Evolutionary conservation across 2,888 invertebrate genomes (phyloP), one percentile per base, ranked within the genome.

Genomic region (Drosophila phalerata): DNA sequence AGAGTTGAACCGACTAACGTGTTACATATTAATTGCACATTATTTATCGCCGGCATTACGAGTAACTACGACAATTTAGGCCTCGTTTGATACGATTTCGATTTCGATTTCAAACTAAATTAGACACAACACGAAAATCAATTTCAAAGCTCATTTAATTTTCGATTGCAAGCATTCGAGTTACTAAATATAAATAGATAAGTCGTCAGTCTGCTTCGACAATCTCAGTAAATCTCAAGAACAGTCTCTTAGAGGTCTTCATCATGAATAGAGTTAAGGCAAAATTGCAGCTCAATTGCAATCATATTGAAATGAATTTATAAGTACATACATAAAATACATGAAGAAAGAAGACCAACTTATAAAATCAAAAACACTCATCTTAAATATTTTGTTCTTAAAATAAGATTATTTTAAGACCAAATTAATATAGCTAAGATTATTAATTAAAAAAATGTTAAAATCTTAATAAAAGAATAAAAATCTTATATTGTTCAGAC

Each of bases 1-100:
- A 53, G 79, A 79, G 72, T 72, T 68, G 72, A 64, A 63, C 37
- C 71, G 65, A 73, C 76, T 74, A 88, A 85, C 88, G 86, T 88
- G 89, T 89, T 88, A 89, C 86, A 86, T 86, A 86, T 88, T 86
- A 86, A 86, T 86, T 86, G 86, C 77, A 81, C 83, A 86, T 87
- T 89, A 86, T 83, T 89, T 85, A 85, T 88, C 43, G 73, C 13
- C 5, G 43, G 69, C 73, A 74, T 85, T 81, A 73, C 64, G 43
- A 38, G 9, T 37, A 32, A 49, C 66, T 37, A 63, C 43, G 15
- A 77, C 69, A 71, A 69, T 81, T 81, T 72, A 34, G 68, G 49
- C 45, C 43, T 64, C 45, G 58, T 62, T 43, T 60, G 57, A 65
- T 73, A 52, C 34, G 49, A 22, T 69, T 71, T 64, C 73, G 73